phyloP scores from a whole-genome alignment of 1,140 invertebrate species.

The Brachionus rubens region DNA sequence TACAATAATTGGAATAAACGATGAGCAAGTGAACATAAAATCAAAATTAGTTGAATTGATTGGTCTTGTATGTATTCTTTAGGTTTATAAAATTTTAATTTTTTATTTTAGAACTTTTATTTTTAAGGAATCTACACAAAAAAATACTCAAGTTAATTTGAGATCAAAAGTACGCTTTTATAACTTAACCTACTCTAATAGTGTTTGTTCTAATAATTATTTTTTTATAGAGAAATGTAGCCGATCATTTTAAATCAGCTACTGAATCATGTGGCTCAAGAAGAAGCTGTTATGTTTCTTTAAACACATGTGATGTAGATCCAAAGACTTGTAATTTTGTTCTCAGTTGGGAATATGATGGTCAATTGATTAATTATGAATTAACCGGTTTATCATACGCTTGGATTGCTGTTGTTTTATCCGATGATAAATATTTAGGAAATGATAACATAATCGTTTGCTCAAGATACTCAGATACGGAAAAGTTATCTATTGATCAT shows the following conservation, averaged over 20 bases:
- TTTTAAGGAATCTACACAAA: not conserved
- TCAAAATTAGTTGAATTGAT: not conserved
- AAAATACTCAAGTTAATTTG: not conserved
- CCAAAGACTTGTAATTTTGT: slow-evolving; percentile 44
- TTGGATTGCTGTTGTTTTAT: slow-evolving; percentile 34
- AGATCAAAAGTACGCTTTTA: slow-evolving; percentile 41
- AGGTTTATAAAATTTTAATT: no score
- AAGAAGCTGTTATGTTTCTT: slow-evolving; percentile 40
- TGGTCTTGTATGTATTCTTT: not conserved
- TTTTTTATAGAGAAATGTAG: slow-evolving; percentile 7
- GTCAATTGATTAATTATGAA: slow-evolving; percentile 35
- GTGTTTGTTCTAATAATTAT: not conserved
- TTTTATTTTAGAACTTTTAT: no score
- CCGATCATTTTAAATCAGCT: not conserved
- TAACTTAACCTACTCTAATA: no score
- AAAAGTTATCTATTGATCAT: slow-evolving; percentile 29
- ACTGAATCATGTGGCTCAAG: slow-evolving; percentile 8
- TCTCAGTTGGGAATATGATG: slow-evolving; percentile 44
- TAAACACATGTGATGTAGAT: slow-evolving; percentile 38
- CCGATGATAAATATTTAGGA: slow-evolving; percentile 40
- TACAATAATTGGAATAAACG: not conserved
- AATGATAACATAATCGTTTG: slow-evolving; percentile 43
- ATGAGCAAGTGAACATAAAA: not conserved
- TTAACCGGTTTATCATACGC: slow-evolving; percentile 25
- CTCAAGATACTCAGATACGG: slow-evolving; percentile 6